Evolutionary conservation across 2,113 vertebrate genomes (phyloP).

Genomic region (Paramisgurnus dabryanus): DNA sequence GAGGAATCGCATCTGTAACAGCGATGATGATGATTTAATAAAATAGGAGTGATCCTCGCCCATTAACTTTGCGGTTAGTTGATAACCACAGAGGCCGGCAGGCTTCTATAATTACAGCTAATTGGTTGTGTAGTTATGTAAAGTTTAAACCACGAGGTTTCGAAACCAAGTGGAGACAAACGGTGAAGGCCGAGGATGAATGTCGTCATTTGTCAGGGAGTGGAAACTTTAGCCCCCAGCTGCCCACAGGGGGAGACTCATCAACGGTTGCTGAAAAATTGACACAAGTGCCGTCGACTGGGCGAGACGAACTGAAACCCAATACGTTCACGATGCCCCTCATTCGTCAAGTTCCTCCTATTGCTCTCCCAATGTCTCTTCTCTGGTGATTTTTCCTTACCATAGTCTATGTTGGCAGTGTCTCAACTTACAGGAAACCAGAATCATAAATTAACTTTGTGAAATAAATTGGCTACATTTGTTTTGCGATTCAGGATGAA

Average conservation of each 20-base stretch:
- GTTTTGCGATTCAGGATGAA: no score
- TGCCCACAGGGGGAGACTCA: slow-evolving; percentile 40
- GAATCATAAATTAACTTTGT: no score
- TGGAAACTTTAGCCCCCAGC: slow-evolving; percentile 41
- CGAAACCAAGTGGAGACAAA: slow-evolving; percentile 12
- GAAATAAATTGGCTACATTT: no score
- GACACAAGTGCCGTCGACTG: slow-evolving; percentile 20
- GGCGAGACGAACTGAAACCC: slow-evolving; percentile 35
- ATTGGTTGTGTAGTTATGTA: slow-evolving; percentile 6
- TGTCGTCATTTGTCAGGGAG: slow-evolving; percentile 41
- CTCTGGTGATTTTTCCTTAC: neutral
- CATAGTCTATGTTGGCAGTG: neutral
- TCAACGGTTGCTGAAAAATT: slow-evolving; percentile 46
- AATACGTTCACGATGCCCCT: slow-evolving; percentile 28
- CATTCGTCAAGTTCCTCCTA: slow-evolving; percentile 34
- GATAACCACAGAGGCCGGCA: neutral
- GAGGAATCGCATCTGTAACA: no score
- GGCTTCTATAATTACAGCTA: neutral
- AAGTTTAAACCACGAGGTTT: slow-evolving; percentile 19
- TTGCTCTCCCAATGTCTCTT: neutral
- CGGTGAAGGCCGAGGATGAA: slow-evolving; percentile 18
- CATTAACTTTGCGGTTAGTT: no score
- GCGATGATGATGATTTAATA: no score
- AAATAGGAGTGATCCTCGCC: no score
- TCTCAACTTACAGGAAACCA: no score